Conservation (phyloP, 1,140 invertebrate genomes). For the Diprion similis region DNA sequence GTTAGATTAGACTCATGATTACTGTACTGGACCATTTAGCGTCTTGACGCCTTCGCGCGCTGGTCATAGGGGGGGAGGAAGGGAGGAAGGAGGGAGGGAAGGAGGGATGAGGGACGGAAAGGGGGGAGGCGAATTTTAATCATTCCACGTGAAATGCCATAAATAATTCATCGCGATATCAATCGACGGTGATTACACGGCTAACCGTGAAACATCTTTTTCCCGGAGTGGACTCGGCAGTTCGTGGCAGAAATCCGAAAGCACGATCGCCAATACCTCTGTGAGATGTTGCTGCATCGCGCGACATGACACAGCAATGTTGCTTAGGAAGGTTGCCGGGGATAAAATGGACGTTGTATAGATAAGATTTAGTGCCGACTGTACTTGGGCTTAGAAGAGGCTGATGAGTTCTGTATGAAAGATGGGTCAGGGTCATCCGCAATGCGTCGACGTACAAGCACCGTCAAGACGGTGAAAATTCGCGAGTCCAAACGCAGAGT, state of each 20-base stretch:
- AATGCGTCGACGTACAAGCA: slow-evolving; percentile 41
- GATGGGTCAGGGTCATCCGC: slow-evolving; percentile 51
- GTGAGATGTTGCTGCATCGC: background rate
- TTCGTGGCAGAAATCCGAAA: too few species aligned
- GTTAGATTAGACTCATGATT: slow-evolving; percentile 47
- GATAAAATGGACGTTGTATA: background rate
- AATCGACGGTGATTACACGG: background rate
- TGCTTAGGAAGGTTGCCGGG: background rate
- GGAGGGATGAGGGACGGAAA: background rate
- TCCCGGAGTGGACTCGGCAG: too few species aligned
- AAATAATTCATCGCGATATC: background rate
- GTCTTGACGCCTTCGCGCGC: slow-evolving; percentile 6
- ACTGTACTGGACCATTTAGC: background rate
- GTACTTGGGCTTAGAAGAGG: slow-evolving; percentile 46
- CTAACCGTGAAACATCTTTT: background rate
- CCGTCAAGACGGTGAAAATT: slow-evolving; percentile 34
- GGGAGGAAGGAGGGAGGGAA: background rate
- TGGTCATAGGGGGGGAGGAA: background rate
- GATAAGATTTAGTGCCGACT: slow-evolving; percentile 27
- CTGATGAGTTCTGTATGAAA: slow-evolving; percentile 48
- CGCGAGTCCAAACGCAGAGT: background rate
- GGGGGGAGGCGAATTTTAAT: background rate
- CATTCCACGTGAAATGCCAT: background rate
- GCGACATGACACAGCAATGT: background rate
- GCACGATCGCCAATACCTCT: too few species aligned